Conservation (phyloP, 1,140 invertebrate genomes). For the Trissolcus basalis region DNA sequence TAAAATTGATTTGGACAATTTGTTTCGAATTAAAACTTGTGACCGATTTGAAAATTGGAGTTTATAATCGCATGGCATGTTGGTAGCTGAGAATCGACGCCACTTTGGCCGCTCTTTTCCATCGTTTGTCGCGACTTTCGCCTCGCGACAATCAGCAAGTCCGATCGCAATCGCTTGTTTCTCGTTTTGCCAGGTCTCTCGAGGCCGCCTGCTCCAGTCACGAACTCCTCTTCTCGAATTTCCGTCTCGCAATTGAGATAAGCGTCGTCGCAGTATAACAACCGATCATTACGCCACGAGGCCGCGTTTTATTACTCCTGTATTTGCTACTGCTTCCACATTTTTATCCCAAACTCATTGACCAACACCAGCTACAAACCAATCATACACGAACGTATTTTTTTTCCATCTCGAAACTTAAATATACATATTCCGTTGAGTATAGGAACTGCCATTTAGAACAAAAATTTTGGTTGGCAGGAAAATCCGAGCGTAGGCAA, state of each 20-base stretch:
- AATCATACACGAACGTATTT: too few relatives aligned
- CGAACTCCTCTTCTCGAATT: slow-evolving; percentile 51
- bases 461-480: neutral
- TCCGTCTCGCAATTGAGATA: slow-evolving; percentile 55
- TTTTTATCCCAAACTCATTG: neutral
- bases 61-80: too few relatives aligned
- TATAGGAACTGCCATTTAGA: too few relatives aligned
- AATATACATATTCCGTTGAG: too few relatives aligned
- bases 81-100: slow-evolving; percentile 14
- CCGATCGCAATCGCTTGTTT: slow-evolving; percentile 54
- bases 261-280: slow-evolving; percentile 40
- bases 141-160: slow-evolving; percentile 53
- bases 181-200: slow-evolving; percentile 46
- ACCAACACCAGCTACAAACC: too few relatives aligned
- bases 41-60: too few relatives aligned
- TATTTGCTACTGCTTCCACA: slow-evolving; percentile 26
- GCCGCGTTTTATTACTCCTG: slow-evolving; percentile 42
- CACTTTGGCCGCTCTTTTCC: slow-evolving; percentile 23
- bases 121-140: slow-evolving; percentile 50
- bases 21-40: too few relatives aligned
- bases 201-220: slow-evolving; percentile 44
- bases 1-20: too few relatives aligned
- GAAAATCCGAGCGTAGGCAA: slow-evolving; percentile 26
- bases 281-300: slow-evolving; percentile 52
- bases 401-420: too few relatives aligned